These are phyloP conservation scores for Irena cyanogastra DNA, from an alignment of 2,113 vertebrate genomes.

Conservation along the genomic window DNA sequence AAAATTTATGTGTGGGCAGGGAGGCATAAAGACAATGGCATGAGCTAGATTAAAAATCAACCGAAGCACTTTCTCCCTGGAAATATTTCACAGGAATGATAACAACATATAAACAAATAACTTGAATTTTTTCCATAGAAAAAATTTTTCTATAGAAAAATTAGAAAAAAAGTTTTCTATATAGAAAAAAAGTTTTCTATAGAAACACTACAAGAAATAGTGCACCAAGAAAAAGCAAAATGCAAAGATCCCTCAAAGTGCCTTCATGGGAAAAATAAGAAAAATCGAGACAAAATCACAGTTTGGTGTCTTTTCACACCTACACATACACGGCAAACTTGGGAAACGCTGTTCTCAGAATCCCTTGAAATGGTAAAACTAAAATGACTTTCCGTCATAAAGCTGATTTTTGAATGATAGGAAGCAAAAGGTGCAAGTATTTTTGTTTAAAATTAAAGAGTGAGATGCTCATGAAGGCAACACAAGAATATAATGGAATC, in stretches of 20 bases:
- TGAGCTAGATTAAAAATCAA: neutral
- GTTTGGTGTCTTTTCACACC: neutral
- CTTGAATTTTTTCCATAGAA: neutral
- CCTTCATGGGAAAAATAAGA: neutral
- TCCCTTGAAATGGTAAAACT: neutral
- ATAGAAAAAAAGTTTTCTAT: too few species aligned
- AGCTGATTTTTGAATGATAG: neutral
- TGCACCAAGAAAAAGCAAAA: neutral
- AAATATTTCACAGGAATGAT: neutral
- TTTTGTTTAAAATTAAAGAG: neutral
- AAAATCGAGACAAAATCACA: neutral
- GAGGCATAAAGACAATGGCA: neutral
- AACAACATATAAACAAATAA: neutral
- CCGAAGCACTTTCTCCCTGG: neutral
- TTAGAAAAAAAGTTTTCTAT: too few species aligned
- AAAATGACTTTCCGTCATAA: neutral
- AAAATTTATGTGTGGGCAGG: neutral
- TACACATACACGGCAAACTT: neutral
- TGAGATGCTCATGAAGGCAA: neutral
- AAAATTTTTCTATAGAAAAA: too few species aligned
- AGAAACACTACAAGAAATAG: neutral
- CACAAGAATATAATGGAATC: neutral
- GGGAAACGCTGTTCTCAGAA: neutral
- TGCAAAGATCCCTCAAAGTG: neutral
- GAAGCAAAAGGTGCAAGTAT: neutral